Percentiles rank a stretch among this genome's conserved stretches.
Evolutionary conservation across 2,113 vertebrate species (phyloP).

Genomic region (Atlantisia rogersi): DNA sequence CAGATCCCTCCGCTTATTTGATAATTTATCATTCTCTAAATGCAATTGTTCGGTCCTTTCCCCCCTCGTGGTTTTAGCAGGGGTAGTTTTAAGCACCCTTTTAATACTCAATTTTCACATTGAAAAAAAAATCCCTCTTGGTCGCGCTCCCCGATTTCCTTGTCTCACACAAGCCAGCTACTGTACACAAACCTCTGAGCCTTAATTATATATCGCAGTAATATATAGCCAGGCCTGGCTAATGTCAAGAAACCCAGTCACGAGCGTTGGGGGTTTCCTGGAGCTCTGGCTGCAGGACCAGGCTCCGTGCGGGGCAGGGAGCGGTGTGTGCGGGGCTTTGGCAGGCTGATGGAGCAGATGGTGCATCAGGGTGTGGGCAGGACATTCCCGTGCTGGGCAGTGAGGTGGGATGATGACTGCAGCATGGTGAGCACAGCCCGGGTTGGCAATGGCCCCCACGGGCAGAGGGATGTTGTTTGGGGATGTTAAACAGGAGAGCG

Average conservation of each 20-base stretch:
- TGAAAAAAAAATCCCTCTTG: constrained; percentile 36
- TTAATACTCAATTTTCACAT: constrained; percentile 34
- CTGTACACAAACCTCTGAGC: constrained; percentile 33
- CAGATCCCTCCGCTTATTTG: not conserved
- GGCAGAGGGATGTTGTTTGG: not conserved
- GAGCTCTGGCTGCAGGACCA: not conserved
- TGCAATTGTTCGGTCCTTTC: not conserved
- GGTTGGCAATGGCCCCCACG: not conserved
- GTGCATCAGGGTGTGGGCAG: not conserved
- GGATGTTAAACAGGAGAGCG: not conserved
- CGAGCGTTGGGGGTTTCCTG: rapidly evolving
- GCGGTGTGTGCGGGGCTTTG: rapidly evolving
- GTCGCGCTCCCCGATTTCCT: constrained; percentile 15
- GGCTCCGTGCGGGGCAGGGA: not conserved
- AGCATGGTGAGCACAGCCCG: rapidly evolving
- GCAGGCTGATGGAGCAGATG: rapidly evolving
- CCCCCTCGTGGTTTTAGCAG: not conserved
- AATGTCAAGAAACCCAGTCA: constrained; percentile 30
- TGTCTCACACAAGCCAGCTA: constrained; percentile 45
- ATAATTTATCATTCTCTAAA: not conserved
- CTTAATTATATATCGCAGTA: constrained; percentile 44
- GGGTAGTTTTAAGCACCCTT: not conserved
- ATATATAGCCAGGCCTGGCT: constrained; percentile 43
- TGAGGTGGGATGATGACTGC: rapidly evolving
- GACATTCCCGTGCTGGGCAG: not conserved